Conservation (phyloP, 2,113 vertebrate species). For the Aleadryas rufinucha region DNA sequence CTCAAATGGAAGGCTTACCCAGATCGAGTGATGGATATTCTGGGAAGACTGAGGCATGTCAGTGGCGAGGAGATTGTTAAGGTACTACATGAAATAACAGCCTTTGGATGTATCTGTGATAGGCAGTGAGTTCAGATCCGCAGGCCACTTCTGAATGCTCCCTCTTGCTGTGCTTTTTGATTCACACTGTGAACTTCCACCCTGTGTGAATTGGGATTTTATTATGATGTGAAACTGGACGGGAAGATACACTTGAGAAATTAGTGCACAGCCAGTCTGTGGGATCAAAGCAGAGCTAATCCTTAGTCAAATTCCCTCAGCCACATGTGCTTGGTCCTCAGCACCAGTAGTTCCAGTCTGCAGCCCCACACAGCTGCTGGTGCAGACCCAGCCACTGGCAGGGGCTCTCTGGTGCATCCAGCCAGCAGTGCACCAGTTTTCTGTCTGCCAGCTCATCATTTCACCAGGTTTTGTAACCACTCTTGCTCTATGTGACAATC, state of each 20-base stretch:
- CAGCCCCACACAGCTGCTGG: background rate
- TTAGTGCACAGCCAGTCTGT: background rate
- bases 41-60: constrained; percentile 89
- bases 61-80: constrained; percentile 95
- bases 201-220: background rate
- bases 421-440: background rate
- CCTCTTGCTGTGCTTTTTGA: background rate
- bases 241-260: background rate
- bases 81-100: constrained; percentile 64
- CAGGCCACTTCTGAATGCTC: background rate
- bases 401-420: background rate
- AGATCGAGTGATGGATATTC: constrained; percentile 90
- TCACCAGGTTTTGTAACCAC: background rate
- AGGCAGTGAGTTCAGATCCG: background rate
- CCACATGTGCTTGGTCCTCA: background rate
- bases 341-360: background rate
- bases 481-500: accelerated
- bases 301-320: background rate
- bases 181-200: background rate
- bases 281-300: background rate
- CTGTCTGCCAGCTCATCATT: background rate
- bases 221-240: background rate
- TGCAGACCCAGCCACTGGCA: background rate
- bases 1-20: constrained; percentile 97
- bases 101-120: background rate